phyloP scores from a whole-genome alignment of 1,140 invertebrate genomes.

The Phenacoccus solenopsis region DNA sequence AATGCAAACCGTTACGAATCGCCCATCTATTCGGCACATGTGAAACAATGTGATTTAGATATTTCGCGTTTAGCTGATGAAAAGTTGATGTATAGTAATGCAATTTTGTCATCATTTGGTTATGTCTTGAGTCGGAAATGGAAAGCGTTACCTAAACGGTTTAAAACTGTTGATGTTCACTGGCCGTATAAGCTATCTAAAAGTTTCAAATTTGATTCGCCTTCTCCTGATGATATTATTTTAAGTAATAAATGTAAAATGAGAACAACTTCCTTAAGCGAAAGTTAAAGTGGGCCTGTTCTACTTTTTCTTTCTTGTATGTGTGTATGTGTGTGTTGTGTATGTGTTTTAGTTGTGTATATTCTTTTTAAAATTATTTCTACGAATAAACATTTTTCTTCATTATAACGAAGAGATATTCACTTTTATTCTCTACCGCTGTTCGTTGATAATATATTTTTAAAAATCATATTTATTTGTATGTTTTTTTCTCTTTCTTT shows the following conservation, averaged over 20 bases:
- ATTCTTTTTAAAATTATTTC: too few species aligned
- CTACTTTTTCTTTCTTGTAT: too few species aligned
- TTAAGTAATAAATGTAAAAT: background rate
- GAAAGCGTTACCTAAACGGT: background rate
- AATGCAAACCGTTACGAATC: background rate
- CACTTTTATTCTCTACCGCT: too few species aligned
- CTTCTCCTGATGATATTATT: background rate
- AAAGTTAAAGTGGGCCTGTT: background rate
- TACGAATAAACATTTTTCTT: too few species aligned
- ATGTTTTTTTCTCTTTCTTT: too few species aligned
- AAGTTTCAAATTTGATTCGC: slow-evolving; percentile 1
- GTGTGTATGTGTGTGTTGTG: too few species aligned
- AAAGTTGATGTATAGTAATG: background rate
- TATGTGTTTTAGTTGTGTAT: too few species aligned
- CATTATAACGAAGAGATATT: too few species aligned
- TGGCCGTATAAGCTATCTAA: background rate
- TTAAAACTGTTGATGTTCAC: background rate
- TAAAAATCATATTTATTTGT: too few species aligned
- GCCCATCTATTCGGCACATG: background rate
- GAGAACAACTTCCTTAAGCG: background rate
- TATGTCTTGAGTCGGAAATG: background rate
- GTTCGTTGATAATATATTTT: too few species aligned
- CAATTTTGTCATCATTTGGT: background rate
- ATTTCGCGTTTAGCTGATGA: background rate
- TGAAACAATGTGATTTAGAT: background rate